Conservation (phyloP, 2,113 vertebrate genomes). For the Antechinus flavipes region DNA sequence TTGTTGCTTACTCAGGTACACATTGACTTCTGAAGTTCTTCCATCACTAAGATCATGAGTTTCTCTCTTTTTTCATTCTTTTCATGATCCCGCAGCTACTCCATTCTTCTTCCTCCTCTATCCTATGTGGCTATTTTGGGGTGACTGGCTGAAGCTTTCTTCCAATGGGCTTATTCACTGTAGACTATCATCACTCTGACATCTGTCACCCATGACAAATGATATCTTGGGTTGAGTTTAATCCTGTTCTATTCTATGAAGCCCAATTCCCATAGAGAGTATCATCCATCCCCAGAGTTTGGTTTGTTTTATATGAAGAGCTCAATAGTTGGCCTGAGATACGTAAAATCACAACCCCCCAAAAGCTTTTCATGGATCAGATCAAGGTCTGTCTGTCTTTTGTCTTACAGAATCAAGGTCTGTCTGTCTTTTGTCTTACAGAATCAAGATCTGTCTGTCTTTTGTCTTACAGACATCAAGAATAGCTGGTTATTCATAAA, state of each 20-base stretch:
- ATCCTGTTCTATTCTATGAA: constrained; percentile 35
- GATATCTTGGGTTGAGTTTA: neutral
- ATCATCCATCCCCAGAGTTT: neutral
- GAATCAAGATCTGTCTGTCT: neutral
- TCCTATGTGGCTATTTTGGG: neutral
- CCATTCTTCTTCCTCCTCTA: neutral
- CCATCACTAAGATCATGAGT: neutral
- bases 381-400: neutral
- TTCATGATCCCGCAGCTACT: neutral
- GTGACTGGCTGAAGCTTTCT: neutral
- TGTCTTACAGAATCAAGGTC: neutral
- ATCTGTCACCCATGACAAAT: neutral
- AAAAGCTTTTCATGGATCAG: constrained; percentile 3
- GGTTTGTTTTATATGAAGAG: constrained; percentile 65
- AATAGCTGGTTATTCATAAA: neutral
- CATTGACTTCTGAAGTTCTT: neutral
- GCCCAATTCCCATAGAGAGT: constrained; percentile 49
- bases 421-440: neutral
- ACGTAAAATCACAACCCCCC: constrained; percentile 9
- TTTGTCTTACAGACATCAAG: neutral
- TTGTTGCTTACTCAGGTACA: neutral
- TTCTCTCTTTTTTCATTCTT: neutral
- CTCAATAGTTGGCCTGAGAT: neutral
- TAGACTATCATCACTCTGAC: neutral
- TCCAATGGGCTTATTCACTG: neutral